Percentiles rank a stretch among this genome's conserved stretches.
phyloP scores from a whole-genome alignment of 92 coral and sea anemone genomes.

The Blastomussa wellsi region DNA sequence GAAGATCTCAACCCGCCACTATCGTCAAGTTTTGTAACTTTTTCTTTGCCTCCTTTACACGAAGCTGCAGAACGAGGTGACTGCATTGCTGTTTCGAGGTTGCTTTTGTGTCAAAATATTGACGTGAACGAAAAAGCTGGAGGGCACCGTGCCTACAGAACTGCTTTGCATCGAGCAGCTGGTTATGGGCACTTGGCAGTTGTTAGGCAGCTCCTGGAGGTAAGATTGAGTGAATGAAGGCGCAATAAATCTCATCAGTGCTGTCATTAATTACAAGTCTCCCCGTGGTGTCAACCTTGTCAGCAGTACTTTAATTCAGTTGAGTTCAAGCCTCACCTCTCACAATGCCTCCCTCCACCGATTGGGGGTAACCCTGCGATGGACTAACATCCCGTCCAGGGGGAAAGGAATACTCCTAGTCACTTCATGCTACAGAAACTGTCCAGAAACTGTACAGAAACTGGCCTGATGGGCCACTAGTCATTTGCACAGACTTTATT shows the following conservation, averaged over 20 bases:
- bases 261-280: too few species aligned
- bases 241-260: background rate
- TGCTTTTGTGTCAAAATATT: slow-evolving; percentile 58
- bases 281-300: too few species aligned
- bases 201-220: slow-evolving; percentile 77
- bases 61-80: slow-evolving; percentile 94
- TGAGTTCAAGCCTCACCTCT: too few species aligned
- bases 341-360: too few species aligned
- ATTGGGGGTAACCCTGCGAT: too few species aligned
- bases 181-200: slow-evolving; percentile 87
- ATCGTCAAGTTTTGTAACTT: slow-evolving; percentile 24
- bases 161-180: slow-evolving; percentile 91
- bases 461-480: too few species aligned
- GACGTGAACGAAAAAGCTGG: slow-evolving; percentile 80
- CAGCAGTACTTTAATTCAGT: too few species aligned
- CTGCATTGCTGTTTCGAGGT: slow-evolving; percentile 44
- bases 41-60: slow-evolving; percentile 60
- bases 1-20: slow-evolving; percentile 20
- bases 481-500: too few species aligned
- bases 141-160: slow-evolving; percentile 89
- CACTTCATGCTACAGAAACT: too few species aligned
- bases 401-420: too few species aligned
- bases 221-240: slow-evolving; percentile 12
- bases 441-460: too few species aligned
- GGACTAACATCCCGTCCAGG: too few species aligned